Base-by-base conservation (phyloP, 2,888 invertebrate species). In the Therioaphis trifolii region DNA sequence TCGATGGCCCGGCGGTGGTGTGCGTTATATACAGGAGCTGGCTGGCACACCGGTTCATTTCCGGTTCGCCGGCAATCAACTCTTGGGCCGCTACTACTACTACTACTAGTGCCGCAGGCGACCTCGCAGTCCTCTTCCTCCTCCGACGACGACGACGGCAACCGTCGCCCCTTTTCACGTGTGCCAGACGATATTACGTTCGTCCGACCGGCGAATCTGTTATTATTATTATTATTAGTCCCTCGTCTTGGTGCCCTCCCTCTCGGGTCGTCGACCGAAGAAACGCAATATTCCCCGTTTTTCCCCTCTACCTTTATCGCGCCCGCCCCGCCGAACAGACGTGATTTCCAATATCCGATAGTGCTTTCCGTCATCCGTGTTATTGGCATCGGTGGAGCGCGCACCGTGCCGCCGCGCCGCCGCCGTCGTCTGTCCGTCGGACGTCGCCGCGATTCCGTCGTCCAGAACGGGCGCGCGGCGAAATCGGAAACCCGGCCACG, bases 171-270 rank as follows among this genome's bases (percentile, higher is more conserved):
- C 35, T 35, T 35, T 35, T 43, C 29, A 27, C 29, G 49, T 4
- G 18, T 78, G 68, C 27, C 24, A 21, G 14, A 46, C 49, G 18
- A 80, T 49, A 63, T 74, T 63, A 63, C 82, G 61, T 63, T 63
- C 74, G n/a, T 63, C 35, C 82, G 52, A 82, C 82, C 82, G 72
- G n/a, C 52, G 72, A 82, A 82, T 80, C 80, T 21, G 80, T 80
- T 80, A 82, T 82, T 74, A 79, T 79, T 76, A 75, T 75, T 78
- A 78, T 78, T 68, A 68, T 68, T n/a, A n/a, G n/a, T 78, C n/a
- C 29, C 71, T 46, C 71, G 35, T 35, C 35, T 35, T 35, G 4
- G 35, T 35, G 35, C 35, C 35, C 35, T 35, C 35, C 35, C 35
- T 7, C 4, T 7, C 35, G 35, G 7, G 35, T 7, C 35, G 35